phyloP scores from a whole-genome alignment of 64 coral and sea anemone species.

The Trachythela sp. region DNA sequence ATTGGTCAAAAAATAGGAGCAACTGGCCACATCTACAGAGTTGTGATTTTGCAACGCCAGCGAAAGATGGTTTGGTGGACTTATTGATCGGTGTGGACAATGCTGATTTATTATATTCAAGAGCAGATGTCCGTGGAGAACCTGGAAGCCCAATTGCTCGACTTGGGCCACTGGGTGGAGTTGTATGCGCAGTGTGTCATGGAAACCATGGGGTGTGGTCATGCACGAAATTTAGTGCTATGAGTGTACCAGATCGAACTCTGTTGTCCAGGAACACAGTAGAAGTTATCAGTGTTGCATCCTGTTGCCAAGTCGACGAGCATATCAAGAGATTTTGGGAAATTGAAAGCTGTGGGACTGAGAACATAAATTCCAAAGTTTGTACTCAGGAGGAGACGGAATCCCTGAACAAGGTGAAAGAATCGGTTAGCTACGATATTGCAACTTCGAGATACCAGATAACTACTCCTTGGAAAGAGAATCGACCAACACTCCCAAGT shows the following conservation, averaged over 20 bases:
- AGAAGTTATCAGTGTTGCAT: background rate
- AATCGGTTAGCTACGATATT: background rate
- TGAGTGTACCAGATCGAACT: background rate
- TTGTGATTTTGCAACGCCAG: constrained; percentile 6
- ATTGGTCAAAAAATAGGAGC: background rate
- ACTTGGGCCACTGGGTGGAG: background rate
- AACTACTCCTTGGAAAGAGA: constrained; percentile 13
- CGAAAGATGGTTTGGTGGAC: background rate
- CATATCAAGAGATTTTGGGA: background rate
- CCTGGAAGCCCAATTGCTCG: background rate
- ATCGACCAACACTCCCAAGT: background rate
- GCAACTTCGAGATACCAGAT: constrained; percentile 12
- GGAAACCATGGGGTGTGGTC: constrained; percentile 16
- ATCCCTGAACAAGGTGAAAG: constrained; percentile 23
- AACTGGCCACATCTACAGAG: background rate
- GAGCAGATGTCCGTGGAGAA: background rate
- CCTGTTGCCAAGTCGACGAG: background rate
- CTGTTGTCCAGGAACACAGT: background rate
- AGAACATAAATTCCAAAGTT: background rate
- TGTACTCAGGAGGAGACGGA: background rate
- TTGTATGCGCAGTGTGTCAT: background rate
- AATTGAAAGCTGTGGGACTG: background rate
- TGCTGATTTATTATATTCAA: background rate
- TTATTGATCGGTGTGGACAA: background rate
- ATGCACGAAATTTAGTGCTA: background rate